Evolutionary conservation across 30 jellyfish, hydroid and myxozoan genomes (phyloP), one percentile per base, ranked within the genome.

Genomic region (Mastigias papua): DNA sequence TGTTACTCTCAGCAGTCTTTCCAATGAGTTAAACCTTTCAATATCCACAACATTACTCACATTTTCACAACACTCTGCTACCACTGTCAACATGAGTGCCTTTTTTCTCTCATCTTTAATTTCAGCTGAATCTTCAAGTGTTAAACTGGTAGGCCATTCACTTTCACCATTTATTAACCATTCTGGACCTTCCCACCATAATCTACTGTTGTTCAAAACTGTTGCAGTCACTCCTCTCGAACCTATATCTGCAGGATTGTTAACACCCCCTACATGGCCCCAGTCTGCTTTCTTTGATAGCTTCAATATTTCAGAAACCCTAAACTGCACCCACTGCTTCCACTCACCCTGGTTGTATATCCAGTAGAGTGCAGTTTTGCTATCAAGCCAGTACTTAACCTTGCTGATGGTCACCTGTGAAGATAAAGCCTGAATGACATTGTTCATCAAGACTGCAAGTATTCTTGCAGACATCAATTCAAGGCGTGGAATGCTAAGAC

Each of bases 111-210:
- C 88, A 13, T 86, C 62, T 20, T 34, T 37, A 27, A 73, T 76
- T 20, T 86, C 89, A 22, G 30, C 76, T 15, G 94, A 48, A 1
- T 73, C 88, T 2, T n/a, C 26, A 37, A 86, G 2, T 11, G 4
- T 11, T 21, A 60, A 22, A 19, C 19, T 30, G 16, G 34, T 62
- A 1, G 78, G 96, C 93, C 93, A 84, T 29, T 48, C 78, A 7
- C 58, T 48, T 16, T 69, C 72, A 1, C 63, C 91, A 13, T 50
- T 30, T 20, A 1, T 32, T 19, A 78, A 20, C 89, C 80, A 78
- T 22, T 31, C 35, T 7, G 89, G 89, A 23, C 83, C 89, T 30
- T 78, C 51, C 89, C 82, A 78, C 89, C 89, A 78, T 34, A 78
- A 35, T 15, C 27, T 46, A 42, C 68, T 78, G 6, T 54, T 29